phyloP scores from a whole-genome alignment of 2,113 vertebrate genomes.

The Dasyornis broadbenti region DNA sequence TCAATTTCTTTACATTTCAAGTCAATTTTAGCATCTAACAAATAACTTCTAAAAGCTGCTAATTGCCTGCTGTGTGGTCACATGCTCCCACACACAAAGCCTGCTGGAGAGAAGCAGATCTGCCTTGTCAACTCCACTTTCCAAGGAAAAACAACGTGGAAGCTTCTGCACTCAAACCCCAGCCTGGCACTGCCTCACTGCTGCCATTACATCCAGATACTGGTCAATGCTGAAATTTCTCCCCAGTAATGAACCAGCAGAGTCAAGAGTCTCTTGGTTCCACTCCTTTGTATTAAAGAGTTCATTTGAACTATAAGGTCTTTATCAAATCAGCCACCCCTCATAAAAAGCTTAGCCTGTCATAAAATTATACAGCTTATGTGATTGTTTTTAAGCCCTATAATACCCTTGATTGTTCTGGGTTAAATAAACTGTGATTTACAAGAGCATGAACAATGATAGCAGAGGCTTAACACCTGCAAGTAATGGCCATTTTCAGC shows the following conservation, averaged over 20 bases:
- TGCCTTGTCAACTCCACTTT: background rate
- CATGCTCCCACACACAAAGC: background rate
- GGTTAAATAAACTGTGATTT: conserved; percentile 74
- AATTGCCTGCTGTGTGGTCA: background rate
- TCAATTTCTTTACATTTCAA: background rate
- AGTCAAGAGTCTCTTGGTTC: background rate
- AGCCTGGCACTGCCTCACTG: background rate
- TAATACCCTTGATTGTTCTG: conserved; percentile 63
- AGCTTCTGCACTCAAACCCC: background rate
- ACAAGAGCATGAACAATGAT: conserved; percentile 33
- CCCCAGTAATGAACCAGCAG: background rate
- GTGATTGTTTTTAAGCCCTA: conserved; percentile 72
- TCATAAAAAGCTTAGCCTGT: conserved; percentile 48
- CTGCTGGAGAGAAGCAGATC: background rate
- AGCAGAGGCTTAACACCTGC: conserved; percentile 28
- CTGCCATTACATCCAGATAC: background rate
- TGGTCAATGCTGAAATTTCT: background rate
- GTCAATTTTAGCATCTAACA: background rate
- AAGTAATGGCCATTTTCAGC: background rate
- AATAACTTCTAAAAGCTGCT: background rate
- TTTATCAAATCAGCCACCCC: conserved; percentile 40
- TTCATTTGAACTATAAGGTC: background rate
- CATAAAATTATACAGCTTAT: conserved; percentile 42
- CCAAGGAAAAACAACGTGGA: background rate
- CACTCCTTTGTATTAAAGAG: background rate